Evolutionary conservation across 1,140 invertebrate species (phyloP).

Genomic region (Drosophila kurseongensis): DNA sequence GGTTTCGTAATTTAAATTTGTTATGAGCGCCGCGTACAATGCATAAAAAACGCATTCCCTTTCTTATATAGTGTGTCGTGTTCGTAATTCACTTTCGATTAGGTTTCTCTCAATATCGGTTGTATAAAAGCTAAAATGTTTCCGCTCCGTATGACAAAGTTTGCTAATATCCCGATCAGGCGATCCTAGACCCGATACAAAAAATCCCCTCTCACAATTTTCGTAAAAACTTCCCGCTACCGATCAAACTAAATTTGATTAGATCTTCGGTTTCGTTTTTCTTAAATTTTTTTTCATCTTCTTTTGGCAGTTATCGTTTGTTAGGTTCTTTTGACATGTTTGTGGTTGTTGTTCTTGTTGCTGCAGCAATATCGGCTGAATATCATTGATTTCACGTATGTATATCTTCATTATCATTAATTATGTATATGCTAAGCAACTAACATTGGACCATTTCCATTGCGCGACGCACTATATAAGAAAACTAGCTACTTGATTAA

Average conservation of each 20-base stretch:
- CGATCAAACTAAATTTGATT: conserved; percentile 59
- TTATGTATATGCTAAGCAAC: conserved; percentile 81
- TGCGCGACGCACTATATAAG: conserved; percentile 83
- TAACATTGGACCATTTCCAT: conserved; percentile 82
- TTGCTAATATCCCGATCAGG: conserved; percentile 24
- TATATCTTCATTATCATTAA: conserved; percentile 50
- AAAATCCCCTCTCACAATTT: conserved; percentile 38
- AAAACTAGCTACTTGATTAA: conserved; percentile 82
- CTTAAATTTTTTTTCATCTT: conserved; percentile 25
- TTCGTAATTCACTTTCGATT: conserved; percentile 45
- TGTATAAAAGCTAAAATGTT: conserved; percentile 79
- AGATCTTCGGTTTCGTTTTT: conserved; percentile 22
- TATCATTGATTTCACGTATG: conserved; percentile 32
- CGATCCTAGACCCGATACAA: conserved; percentile 49
- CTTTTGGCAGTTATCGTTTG: conserved; percentile 79
- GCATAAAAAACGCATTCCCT: conserved; percentile 68
- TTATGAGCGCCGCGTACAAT: conserved; percentile 76
- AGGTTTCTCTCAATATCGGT: conserved; percentile 42
- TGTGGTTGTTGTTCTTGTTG: conserved; percentile 33
- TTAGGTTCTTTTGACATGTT: conserved; percentile 68
- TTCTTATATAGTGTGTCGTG: conserved; percentile 83
- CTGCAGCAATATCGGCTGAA: conserved; percentile 35
- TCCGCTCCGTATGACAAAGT: conserved; percentile 66
- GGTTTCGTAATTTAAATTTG: conserved; percentile 52
- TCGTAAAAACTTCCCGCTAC: conserved; percentile 35